Conservation (phyloP, 1,140 invertebrate species). For the Apis dorsata region DNA sequence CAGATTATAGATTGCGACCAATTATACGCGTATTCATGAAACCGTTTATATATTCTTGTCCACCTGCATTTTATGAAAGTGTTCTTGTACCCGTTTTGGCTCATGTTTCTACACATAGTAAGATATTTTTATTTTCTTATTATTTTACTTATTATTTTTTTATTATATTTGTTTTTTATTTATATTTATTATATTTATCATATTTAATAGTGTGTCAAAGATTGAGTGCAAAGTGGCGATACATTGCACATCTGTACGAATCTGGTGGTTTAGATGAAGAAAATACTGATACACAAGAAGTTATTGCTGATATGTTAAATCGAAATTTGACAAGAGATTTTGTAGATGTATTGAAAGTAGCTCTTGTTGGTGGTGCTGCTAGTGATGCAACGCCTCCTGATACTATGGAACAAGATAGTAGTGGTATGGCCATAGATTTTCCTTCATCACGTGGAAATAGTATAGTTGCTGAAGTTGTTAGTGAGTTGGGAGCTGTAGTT, state of each 20-base stretch:
- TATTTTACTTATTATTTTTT: background rate
- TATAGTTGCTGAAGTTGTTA: conserved; percentile 84
- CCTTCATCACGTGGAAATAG: conserved; percentile 81
- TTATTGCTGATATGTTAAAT: conserved; percentile 93
- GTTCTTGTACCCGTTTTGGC: conserved; percentile 89
- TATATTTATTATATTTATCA: background rate
- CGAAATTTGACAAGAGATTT: conserved; percentile 93
- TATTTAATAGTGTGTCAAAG: conserved; percentile 85
- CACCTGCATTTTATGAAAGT: conserved; percentile 86
- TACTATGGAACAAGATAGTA: conserved; percentile 85
- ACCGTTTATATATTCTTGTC: conserved; percentile 92
- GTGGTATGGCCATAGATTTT: conserved; percentile 83
- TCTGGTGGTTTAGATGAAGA: conserved; percentile 88
- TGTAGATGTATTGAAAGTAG: conserved; percentile 89
- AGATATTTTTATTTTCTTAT: conserved; percentile 69
- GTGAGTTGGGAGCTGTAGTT: conserved; percentile 86
- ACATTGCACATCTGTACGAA: conserved; percentile 87
- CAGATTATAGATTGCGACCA: conserved; percentile 91
- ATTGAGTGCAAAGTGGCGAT: conserved; percentile 89
- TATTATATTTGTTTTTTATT: background rate
- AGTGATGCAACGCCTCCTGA: conserved; percentile 78
- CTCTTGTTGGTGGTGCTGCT: conserved; percentile 80
- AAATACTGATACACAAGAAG: conserved; percentile 90
- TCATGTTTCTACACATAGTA: conserved; percentile 88
- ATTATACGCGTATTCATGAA: conserved; percentile 92